These are phyloP conservation scores for Brachionus angularis DNA, from an alignment of 1,140 invertebrate genomes.

Conservation along the genomic window DNA sequence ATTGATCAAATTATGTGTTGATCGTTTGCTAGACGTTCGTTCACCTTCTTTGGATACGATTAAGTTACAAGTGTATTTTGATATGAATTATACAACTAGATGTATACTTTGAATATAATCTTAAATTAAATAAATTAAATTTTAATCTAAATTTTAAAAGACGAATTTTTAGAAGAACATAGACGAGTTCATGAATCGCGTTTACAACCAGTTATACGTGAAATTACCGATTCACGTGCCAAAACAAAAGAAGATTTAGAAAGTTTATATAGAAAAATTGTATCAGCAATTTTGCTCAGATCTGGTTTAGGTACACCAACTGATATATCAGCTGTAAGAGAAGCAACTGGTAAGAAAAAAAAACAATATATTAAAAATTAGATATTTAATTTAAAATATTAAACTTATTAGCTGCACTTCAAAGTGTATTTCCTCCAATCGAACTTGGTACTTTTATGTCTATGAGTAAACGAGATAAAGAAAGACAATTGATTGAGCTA, in stretches of 20 bases:
- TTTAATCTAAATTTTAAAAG: conserved; percentile 48
- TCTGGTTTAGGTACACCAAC: conserved; percentile 59
- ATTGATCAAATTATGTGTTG: conserved; percentile 58
- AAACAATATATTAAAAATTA: too few species aligned
- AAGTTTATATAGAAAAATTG: conserved; percentile 58
- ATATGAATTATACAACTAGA: conserved; percentile 65
- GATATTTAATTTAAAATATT: conserved; percentile 8
- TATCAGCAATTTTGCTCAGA: conserved; percentile 55
- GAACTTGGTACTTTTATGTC: conserved; percentile 66
- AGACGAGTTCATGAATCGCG: conserved; percentile 56
- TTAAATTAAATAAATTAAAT: conserved; percentile 43
- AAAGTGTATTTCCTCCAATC: conserved; percentile 68
- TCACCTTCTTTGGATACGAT: conserved; percentile 58
- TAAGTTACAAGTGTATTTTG: conserved; percentile 68
- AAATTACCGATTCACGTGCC: conserved; percentile 58
- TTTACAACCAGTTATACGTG: conserved; percentile 56
- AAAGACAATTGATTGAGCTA: conserved; percentile 57
- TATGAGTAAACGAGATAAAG: conserved; percentile 59
- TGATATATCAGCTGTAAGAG: conserved; percentile 61
- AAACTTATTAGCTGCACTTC: conserved; percentile 62
- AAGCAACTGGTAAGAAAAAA: conserved; percentile 58
- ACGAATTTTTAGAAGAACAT: conserved; percentile 58
- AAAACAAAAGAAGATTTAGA: conserved; percentile 58
- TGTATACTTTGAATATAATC: conserved; percentile 47
- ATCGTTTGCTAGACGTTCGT: conserved; percentile 53